Evolutionary conservation across 1,140 invertebrate genomes (phyloP), one percentile per base, ranked within the genome.

Genomic region (Eupristina koningsbergeri): DNA sequence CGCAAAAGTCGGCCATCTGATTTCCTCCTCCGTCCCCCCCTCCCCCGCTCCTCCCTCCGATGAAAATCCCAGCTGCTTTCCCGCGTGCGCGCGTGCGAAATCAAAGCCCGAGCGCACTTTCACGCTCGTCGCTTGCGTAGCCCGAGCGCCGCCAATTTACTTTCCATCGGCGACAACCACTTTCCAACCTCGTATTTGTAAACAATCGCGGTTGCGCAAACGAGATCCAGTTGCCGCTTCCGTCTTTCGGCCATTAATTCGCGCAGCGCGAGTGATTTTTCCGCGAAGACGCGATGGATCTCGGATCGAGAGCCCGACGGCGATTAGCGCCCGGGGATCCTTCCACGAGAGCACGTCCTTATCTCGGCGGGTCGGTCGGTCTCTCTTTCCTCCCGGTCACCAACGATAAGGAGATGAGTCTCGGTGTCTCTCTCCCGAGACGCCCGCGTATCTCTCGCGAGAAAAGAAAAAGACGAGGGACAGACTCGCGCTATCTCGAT

Each of bases 1-100:
- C 39, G 58, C 50, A 50, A 64, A 84, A 84, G 34, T 84, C 82
- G 82, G 82, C 69, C 82, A 84, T 84, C 82, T 64, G 76, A 79
- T 79, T 84, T 80, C 76, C n/a, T n/a, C n/a, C n/a, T n/a, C n/a
- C n/a, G n/a, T n/a, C n/a, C n/a, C n/a, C n/a, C 82, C 36, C 34
- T 47, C 64, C 34, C 71, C 36, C 82, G 50, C 34, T 47, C 64
- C 34, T 80, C 36, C 41, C 47, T n/a, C 17, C 53, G 58, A 82
- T 34, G 34, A 78, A 71, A 67, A 58, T n/a, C 9, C 58, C 39
- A 34, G 8, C 19, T 29, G 29, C 31, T 63, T 61, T 61, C 75
- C 45, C 26, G 67, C 61, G 41, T 50, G 0, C n/a, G 41, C 64
- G 0, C n/a, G 31, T 76, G 47, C 53, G 41, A 77, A 81, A 63